These are phyloP conservation scores for Leptosomus discolor DNA, from an alignment of 2,113 vertebrate genomes.

Conservation along the genomic window DNA sequence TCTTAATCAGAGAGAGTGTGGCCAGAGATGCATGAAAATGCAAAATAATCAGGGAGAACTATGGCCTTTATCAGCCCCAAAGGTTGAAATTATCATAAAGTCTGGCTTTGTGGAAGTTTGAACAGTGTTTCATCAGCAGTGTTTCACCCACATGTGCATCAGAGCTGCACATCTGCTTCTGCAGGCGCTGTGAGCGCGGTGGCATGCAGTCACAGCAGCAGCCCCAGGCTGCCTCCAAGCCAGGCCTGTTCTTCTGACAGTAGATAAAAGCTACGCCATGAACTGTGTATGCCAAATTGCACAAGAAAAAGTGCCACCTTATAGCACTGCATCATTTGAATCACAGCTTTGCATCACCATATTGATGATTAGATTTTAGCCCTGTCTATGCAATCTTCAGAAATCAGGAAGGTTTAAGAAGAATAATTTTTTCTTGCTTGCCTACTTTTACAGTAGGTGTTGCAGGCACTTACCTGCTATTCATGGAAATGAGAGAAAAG, in stretches of 20 bases:
- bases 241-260: background rate
- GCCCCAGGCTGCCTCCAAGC: background rate
- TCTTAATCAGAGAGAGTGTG: background rate
- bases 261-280: background rate
- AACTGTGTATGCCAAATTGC: background rate
- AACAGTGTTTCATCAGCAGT: background rate
- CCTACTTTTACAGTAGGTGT: background rate
- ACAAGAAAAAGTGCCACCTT: background rate
- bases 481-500: background rate
- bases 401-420: background rate
- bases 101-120: background rate
- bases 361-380: background rate
- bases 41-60: background rate
- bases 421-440: background rate
- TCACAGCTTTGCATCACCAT: background rate
- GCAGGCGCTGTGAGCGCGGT: accelerated
- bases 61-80: background rate
- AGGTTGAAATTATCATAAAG: background rate
- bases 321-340: background rate
- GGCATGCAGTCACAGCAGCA: accelerated
- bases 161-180: background rate
- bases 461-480: background rate
- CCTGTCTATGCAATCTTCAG: background rate
- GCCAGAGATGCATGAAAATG: background rate
- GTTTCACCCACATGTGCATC: background rate